These are phyloP conservation scores for Emydura subglobosa DNA, from an alignment of 2,113 vertebrate species.

Conservation along the genomic window DNA sequence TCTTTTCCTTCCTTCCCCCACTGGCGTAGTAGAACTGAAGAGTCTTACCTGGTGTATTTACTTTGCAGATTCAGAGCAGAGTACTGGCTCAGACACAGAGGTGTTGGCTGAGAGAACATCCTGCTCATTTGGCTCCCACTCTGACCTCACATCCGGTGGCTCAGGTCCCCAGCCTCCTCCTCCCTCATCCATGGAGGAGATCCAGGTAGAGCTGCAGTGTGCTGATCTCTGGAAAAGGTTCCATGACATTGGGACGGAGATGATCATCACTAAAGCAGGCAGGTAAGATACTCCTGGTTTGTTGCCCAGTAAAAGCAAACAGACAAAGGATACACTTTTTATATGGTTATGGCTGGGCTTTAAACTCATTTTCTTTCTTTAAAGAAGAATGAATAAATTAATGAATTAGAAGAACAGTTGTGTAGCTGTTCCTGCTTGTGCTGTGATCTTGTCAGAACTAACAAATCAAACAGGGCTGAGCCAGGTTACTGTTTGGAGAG, in stretches of 20 bases:
- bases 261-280: conserved; percentile 99
- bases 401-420: background rate
- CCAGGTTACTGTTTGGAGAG: background rate
- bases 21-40: background rate
- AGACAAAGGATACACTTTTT: background rate
- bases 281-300: conserved; percentile 82
- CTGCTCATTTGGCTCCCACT: conserved; percentile 92
- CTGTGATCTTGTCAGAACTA: background rate
- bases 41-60: conserved; percentile 44
- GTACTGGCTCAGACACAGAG: conserved; percentile 94
- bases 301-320: background rate
- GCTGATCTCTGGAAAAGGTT: conserved; percentile 99
- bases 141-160: conserved; percentile 83
- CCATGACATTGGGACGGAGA: conserved; percentile 98
- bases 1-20: background rate
- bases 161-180: conserved; percentile 79
- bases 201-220: conserved; percentile 98
- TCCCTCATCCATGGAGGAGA: conserved; percentile 95
- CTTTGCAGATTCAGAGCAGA: conserved; percentile 93
- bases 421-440: background rate
- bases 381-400: background rate
- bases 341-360: background rate
- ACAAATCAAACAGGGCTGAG: background rate
- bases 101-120: conserved; percentile 92
- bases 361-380: background rate